These are phyloP conservation scores for Drosophila varians DNA, from an alignment of 1,140 invertebrate species.

Conservation along the genomic window DNA sequence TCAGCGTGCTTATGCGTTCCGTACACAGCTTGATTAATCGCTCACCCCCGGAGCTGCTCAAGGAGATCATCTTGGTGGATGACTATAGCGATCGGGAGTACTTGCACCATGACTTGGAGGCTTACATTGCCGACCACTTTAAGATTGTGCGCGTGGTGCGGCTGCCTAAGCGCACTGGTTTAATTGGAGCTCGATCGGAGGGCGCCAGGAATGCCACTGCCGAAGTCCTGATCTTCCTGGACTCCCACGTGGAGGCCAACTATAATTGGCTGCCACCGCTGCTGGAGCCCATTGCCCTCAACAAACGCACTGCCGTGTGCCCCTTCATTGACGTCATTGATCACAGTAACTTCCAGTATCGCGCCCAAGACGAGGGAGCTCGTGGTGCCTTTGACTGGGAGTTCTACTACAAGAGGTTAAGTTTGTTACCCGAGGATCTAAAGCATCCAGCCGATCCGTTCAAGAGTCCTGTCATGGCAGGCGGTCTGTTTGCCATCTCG, in stretches of 20 bases:
- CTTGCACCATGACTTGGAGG: constrained; percentile 89
- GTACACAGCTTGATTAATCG: constrained; percentile 92
- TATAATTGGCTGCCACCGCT: constrained; percentile 98
- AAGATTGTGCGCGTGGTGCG: constrained; percentile 90
- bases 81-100: constrained; percentile 92
- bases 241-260: constrained; percentile 97
- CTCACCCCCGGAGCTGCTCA: constrained; percentile 91
- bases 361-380: constrained; percentile 96
- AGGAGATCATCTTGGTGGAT: constrained; percentile 97
- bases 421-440: constrained; percentile 92
- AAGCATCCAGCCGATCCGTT: constrained; percentile 95
- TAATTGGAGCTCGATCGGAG: constrained; percentile 94
- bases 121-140: constrained; percentile 89
- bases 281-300: constrained; percentile 93
- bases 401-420: constrained; percentile 97
- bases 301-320: constrained; percentile 95
- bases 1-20: constrained; percentile 93
- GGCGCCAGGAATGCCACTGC: constrained; percentile 93
- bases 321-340: constrained; percentile 98
- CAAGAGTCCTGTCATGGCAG: constrained; percentile 96
- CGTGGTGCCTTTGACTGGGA: constrained; percentile 98
- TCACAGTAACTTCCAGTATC: constrained; percentile 96
- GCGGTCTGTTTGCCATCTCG: constrained; percentile 96
- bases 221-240: constrained; percentile 95
- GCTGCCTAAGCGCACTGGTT: constrained; percentile 89